Evolutionary conservation across 2,113 vertebrate species (phyloP), one percentile per base, ranked within the genome.

Genomic region (Calidris pygmaea): DNA sequence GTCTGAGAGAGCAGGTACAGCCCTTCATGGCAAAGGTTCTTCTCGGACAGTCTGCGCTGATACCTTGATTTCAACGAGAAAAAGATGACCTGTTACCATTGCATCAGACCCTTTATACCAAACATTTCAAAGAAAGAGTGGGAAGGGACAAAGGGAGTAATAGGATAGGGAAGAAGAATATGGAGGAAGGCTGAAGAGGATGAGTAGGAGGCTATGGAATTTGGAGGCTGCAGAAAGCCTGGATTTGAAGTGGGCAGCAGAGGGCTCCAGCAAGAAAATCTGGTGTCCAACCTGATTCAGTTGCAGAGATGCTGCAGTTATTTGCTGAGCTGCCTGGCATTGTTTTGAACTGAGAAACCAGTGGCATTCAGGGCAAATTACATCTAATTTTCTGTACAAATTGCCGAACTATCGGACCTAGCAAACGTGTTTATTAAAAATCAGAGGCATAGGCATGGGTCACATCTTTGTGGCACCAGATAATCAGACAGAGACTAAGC

Each of bases 301-400:
- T 34, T 83, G 74, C 50, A 84, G 55, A 92, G 9, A 35, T 58
- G 52, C 78, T 89, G 76, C n/a, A 85, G 89, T 93, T 96, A 97
- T 81, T 85, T 88, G 32, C 63, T 92, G 89, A 75, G 78, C 76
- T 87, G 85, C 56, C 81, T 96, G 82, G 82, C 50, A 95, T 95
- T 95, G 84, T 96, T 98, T 96, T 94, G 87, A 98, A 96, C 91
- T 96, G 91, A 97, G 93, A 98, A 98, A 98, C 93, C 97, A 97
- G 93, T 97, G 94, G 96, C 89, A 98, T 98, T 98, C 96, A 98
- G 97, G 94, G 95, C 89, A 97, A 98, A 98, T 98, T 98, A 97
- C 95, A 95, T 97, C 89, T 97, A 98, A 98, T 98, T 98, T 98
- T 97, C 96, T 97, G 95, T 97, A 98, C 96, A 98, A 98, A 98